Base-by-base conservation (phyloP, 2,888 invertebrate genomes). In the Acanthosepion pharaonis region DNA sequence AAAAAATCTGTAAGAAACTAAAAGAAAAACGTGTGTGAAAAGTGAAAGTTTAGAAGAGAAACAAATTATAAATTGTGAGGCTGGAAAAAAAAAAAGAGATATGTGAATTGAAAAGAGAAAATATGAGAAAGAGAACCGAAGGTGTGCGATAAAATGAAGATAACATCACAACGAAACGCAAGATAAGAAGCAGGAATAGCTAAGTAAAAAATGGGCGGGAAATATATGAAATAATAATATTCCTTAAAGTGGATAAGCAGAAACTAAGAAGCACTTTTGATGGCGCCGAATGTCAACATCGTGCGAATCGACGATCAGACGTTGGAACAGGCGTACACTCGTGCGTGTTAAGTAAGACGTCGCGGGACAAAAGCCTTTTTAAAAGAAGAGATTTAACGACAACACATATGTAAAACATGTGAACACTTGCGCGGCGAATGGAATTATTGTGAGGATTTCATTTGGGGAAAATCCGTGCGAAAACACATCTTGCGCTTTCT, bases 401-500 rank as follows among this genome's bases (percentile, higher is more conserved):
- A 59, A 20, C 59, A 59, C 23, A 59, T 33, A 33, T n/a, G 78
- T 78, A 78, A 78, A 78, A 78, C 78, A n/a, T 78, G 78, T 15
- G 6, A n/a, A 78, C 15, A n/a, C 78, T 78, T 78, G n/a, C n/a
- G 78, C 33, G 33, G n/a, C n/a, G n/a, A 33, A n/a, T 78, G n/a
- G 78, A 78, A 15, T 78, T 78, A 78, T 78, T 78, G n/a, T 33
- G n/a, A n/a, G 78, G n/a, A 78, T 78, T 78, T 78, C 33, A 33
- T 78, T 78, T 78, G 78, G 78, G 42, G n/a, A 78, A 78, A 78
- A 78, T 78, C n/a, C n/a, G 78, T n/a, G 78, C 78, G 78, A 33
- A 78, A 78, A 78, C n/a, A 15, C 15, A 11, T 78, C 33, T n/a
- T 18, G 23, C 8, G n/a, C 18, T 78, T 78, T 78, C n/a, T 33